phyloP scores from a whole-genome alignment of 2,888 invertebrate species.

The Adineta ricciae region DNA sequence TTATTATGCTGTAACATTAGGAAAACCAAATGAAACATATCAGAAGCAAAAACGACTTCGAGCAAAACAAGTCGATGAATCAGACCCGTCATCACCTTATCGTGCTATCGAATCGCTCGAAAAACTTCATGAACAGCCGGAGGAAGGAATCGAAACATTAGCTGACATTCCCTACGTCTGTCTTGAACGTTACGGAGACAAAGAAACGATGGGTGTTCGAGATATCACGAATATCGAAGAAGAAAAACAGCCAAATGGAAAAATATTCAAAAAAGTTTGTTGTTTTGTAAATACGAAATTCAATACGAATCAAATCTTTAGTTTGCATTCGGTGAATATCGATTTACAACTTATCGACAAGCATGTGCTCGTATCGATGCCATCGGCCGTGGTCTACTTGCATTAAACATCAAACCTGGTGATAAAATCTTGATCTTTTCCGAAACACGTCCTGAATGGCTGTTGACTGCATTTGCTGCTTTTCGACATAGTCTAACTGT shows the following conservation, averaged over 20 bases:
- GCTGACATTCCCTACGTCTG: background rate
- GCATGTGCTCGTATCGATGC: constrained; percentile 65
- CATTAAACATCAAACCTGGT: constrained; percentile 60
- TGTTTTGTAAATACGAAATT: too few species aligned
- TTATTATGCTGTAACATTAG: too few species aligned
- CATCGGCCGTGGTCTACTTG: constrained; percentile 64
- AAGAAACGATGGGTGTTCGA: constrained; percentile 60
- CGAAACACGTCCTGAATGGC: constrained; percentile 94
- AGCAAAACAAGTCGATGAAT: background rate
- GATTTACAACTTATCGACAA: constrained; percentile 73
- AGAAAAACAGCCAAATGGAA: constrained; percentile 82
- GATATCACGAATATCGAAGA: constrained; percentile 80
- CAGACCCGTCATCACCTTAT: background rate
- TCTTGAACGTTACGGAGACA: background rate
- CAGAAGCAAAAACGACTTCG: too few species aligned
- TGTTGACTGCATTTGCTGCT: constrained; percentile 86
- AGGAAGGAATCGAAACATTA: background rate
- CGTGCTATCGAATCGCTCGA: background rate
- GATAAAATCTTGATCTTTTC: constrained; percentile 78
- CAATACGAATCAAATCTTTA: too few species aligned
- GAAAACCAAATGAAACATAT: too few species aligned
- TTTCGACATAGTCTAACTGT: constrained; percentile 87
- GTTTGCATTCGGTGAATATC: constrained; percentile 82
- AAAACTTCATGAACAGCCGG: background rate
- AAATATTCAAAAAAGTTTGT: constrained; percentile 74